Base-by-base conservation (phyloP, 2,888 invertebrate species). In the Argynnis bischoffii region DNA sequence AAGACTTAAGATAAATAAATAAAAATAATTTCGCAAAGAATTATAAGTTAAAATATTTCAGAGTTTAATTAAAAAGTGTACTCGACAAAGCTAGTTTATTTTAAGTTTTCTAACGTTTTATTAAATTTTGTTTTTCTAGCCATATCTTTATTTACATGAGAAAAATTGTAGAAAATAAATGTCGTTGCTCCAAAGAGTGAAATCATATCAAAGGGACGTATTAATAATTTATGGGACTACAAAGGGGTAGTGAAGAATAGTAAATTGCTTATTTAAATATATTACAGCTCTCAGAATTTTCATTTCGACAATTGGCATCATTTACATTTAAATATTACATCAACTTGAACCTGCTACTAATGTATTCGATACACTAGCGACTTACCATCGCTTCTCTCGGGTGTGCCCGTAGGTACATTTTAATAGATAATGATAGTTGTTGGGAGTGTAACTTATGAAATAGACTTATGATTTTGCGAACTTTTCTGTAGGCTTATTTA, bases 251-350 rank as follows among this genome's bases (percentile, higher is more conserved):
- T 54, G 18, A 66, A 18, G 54, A 66, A 66, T 60, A 66, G 48
- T 55, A 60, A 63, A 66, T 63, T 64, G 21, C 69, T 55, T 14
- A 67, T 69, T 69, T 67, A 64, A 69, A 69, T 66, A 57, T 55
- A 64, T 55, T 63, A 57, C 47, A 51, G 15, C 55, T 16, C 35
- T 55, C 48, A 35, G 48, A 63, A 57, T n/a, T 46, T 63, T 66
- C 54, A 55, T 59, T 63, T 46, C 35, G 21, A 41, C 15, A 63
- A 63, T 59, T 63, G 53, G 47, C 16, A 48, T 50, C 18, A 66
- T 55, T 66, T 66, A 13, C 54, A 66, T 66, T 60, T 66, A 60
- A 48, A 60, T 57, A 26, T 53, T 14, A 53, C 50, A n/a, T 51
- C 3, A 47, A 26, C 8, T 47, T 41, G 35, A 41, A 41, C 8